Conservation (phyloP, 2,797 vertebrate genomes). For the Tokudaia tokunoshimensis region DNA sequence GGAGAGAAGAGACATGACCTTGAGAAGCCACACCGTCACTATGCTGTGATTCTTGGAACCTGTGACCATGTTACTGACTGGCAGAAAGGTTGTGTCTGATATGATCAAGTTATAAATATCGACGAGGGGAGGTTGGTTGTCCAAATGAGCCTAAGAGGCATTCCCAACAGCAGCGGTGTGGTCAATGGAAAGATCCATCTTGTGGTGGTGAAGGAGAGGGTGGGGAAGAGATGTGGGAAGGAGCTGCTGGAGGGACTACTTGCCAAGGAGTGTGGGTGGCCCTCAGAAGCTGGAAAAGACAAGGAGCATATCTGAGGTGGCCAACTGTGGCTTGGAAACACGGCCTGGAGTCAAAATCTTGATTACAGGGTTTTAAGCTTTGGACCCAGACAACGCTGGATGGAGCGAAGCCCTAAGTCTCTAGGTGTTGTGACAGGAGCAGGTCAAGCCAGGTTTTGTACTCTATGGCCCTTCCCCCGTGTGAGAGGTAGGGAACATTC, state of each 20-base stretch:
- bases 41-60: neutral
- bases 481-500: fast-evolving
- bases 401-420: neutral
- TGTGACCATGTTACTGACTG: fast-evolving
- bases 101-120: neutral
- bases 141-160: fast-evolving
- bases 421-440: neutral
- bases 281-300: neutral
- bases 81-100: neutral
- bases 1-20: fast-evolving
- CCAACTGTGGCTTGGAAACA: neutral
- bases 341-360: too few species aligned
- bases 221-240: too few species aligned
- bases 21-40: neutral
- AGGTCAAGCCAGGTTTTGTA: fast-evolving
- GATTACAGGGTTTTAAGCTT: neutral
- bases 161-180: neutral
- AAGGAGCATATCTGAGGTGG: fast-evolving
- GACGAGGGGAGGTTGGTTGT: neutral
- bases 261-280: fast-evolving
- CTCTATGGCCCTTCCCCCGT: neutral
- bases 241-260: fast-evolving
- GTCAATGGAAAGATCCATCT: fast-evolving
- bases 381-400: neutral
- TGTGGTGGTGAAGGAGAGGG: neutral